Evolutionary conservation across 1,140 invertebrate genomes (phyloP).

Genomic region (Drosophila subpulchrella): DNA sequence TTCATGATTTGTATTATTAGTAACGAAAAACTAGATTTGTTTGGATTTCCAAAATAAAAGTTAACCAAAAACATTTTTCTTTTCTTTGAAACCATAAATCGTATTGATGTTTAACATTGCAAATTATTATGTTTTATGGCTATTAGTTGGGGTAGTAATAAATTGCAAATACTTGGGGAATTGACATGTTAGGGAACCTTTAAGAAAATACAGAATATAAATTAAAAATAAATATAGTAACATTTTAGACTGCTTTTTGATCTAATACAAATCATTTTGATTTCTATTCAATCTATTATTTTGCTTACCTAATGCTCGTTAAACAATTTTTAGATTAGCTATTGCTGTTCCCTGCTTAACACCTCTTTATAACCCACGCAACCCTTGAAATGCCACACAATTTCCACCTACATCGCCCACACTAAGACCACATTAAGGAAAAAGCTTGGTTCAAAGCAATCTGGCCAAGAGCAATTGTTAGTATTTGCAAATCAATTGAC

Average conservation of each 20-base stretch:
- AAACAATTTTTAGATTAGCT: neutral
- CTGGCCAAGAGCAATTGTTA: constrained; percentile 67
- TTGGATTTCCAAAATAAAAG: neutral
- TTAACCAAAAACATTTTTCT: neutral
- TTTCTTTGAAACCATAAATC: neutral
- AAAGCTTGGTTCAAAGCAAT: constrained; percentile 30
- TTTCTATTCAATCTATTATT: too few species aligned
- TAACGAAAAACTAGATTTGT: neutral
- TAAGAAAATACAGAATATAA: too few species aligned
- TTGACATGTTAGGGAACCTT: too few species aligned
- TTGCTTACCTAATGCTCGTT: neutral
- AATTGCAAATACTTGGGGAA: too few species aligned
- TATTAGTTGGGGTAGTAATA: neutral
- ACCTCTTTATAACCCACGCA: too few species aligned
- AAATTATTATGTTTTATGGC: neutral
- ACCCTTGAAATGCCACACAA: neutral
- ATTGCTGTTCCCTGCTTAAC: neutral
- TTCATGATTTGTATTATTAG: neutral
- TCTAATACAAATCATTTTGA: too few species aligned
- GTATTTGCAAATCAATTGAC: constrained; percentile 70
- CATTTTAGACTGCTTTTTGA: too few species aligned
- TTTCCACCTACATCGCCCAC: constrained; percentile 5
- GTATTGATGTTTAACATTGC: neutral
- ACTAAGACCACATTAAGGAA: constrained; percentile 4
- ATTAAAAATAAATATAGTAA: too few species aligned